Evolutionary conservation across 1,140 invertebrate species (phyloP), one percentile per base, ranked within the genome.

Genomic region (Danaus melanippus): DNA sequence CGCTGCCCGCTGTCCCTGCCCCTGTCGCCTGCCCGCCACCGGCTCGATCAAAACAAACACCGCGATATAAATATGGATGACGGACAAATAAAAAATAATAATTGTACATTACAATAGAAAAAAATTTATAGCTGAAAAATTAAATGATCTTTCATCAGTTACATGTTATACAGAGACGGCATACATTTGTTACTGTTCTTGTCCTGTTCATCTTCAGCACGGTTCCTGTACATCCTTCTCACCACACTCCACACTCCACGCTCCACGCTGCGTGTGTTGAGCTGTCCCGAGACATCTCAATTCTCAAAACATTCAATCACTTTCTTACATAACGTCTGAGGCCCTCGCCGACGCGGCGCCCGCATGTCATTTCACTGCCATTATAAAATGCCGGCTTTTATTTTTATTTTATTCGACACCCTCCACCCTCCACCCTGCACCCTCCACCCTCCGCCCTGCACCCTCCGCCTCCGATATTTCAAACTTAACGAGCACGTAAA

Each of bases 321-420:
- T 32, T 32, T 32, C 50, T 71, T 66, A 65, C 65, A 72, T 69
- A 53, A 53, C 69, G 48, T 15, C 50, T 59, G 42, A 51, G 21
- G 21, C 53, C 65, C 62, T 62, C 65, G 74, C 56, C 76, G 45
- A 45, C 53, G 45, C 67, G 81, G 72, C 78, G 79, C 82, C 82
- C 81, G 81, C 81, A 83, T 84, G 81, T 81, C 79, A 81, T 81
- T 78, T 71, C 71, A 56, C 51, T 69, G 69, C 71, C 79, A 84
- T 84, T 85, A 83, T 84, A 84, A 84, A 84, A 84, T 83, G 79
- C 80, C 76, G 77, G 71, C 74, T 74, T 84, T 84, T 82, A 83
- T 83, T 84, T 84, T 84, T 84, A 82, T 82, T 84, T 83, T 79
- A 79, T 78, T 78, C 76, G 71, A 74, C 71, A 58, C 66, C 66